Evolutionary conservation across 2,113 vertebrate genomes (phyloP).

Genomic region (Helogale parvula): DNA sequence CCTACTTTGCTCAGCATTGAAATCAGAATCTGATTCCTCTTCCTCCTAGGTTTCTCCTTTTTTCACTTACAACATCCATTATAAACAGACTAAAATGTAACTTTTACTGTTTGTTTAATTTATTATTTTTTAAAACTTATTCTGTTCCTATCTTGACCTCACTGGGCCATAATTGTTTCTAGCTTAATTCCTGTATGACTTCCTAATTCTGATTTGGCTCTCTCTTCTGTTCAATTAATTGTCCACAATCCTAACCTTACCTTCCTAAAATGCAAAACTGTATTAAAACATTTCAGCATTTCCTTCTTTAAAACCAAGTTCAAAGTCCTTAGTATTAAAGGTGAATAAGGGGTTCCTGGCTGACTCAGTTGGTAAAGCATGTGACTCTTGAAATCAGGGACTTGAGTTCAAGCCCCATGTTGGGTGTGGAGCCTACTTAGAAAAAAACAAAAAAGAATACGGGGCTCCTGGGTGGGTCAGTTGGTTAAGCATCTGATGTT

Average conservation of each 20-base stretch:
- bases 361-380: not conserved
- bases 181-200: not conserved
- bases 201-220: not conserved
- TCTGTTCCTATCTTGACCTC: not conserved
- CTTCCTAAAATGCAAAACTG: conserved; percentile 36
- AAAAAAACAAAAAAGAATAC: not conserved
- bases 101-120: not conserved
- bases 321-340: conserved; percentile 8
- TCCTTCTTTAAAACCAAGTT: conserved; percentile 24
- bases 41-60: not conserved
- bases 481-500: not conserved
- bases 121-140: not conserved
- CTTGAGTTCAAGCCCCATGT: not conserved
- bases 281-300: not conserved
- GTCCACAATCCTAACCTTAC: conserved; percentile 18
- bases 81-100: not conserved
- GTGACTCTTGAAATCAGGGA: not conserved
- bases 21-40: not conserved
- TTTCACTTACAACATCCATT: not conserved
- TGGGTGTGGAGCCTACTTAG: not conserved
- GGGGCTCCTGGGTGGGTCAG: not conserved
- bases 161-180: not conserved
- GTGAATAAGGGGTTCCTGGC: not conserved
- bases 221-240: not conserved
- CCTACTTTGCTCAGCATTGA: not conserved